These are phyloP conservation scores for Ridgeia piscesae DNA, from an alignment of 1,140 invertebrate genomes.

Conservation along the genomic window DNA sequence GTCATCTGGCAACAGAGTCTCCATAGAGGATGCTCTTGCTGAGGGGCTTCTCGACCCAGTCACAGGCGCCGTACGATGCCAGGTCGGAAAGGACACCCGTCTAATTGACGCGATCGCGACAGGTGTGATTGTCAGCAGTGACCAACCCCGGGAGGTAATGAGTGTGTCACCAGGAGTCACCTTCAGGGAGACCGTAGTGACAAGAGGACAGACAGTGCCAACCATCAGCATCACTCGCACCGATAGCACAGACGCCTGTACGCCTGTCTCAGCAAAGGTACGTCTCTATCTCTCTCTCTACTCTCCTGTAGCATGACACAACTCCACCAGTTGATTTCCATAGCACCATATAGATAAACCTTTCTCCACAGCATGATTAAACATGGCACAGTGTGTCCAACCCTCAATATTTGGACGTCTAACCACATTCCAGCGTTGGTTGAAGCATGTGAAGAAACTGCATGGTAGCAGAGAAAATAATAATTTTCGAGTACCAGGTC, in stretches of 20 bases:
- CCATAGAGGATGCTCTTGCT: slow-evolving; percentile 59
- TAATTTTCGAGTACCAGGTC: not conserved
- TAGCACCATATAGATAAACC: not conserved
- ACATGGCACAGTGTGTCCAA: not conserved
- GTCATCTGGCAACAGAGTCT: not conserved
- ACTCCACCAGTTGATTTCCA: not conserved
- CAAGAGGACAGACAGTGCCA: not conserved
- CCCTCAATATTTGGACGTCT: not conserved
- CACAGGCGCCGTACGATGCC: slow-evolving; percentile 63
- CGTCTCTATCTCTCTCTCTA: not conserved
- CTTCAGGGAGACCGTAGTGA: not conserved
- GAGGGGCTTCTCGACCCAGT: slow-evolving; percentile 78
- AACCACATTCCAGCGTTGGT: not conserved
- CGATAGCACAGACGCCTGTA: not conserved
- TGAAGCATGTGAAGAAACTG: not conserved
- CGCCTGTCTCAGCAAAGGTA: not conserved
- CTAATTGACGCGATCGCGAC: not conserved
- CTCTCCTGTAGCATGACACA: not conserved
- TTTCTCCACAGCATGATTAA: not conserved
- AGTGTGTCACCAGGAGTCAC: not conserved
- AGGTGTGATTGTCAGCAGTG: not conserved
- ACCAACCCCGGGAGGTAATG: not conserved
- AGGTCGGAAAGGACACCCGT: not conserved
- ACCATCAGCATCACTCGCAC: not conserved
- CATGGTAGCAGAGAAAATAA: not conserved